phyloP scores from a whole-genome alignment of 2,113 vertebrate species.

The Dascyllus trimaculatus region DNA sequence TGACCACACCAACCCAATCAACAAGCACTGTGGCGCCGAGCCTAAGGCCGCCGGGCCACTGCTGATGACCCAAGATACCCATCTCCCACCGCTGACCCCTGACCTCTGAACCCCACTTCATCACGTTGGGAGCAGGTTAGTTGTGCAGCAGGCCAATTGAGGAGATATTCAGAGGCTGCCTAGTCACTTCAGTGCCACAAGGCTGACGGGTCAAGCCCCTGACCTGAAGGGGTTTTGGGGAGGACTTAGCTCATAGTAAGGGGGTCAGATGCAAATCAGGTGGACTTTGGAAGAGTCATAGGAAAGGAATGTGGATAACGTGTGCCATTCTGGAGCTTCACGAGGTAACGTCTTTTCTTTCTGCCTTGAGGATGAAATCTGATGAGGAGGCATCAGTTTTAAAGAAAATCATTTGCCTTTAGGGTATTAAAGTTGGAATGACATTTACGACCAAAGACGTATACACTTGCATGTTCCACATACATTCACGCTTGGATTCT shows the following conservation, averaged over 20 bases:
- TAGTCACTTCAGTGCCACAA: slow-evolving; percentile 55
- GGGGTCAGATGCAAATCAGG: slow-evolving; percentile 64
- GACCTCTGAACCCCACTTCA: slow-evolving; percentile 75
- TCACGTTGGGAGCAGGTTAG: slow-evolving; percentile 65
- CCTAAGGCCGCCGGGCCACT: slow-evolving; percentile 44
- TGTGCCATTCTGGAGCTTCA: slow-evolving; percentile 36
- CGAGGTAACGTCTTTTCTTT: slow-evolving; percentile 15
- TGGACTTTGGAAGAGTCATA: slow-evolving; percentile 31
- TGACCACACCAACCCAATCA: slow-evolving; percentile 70
- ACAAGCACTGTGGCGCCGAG: slow-evolving; percentile 68
- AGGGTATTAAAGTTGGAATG: not conserved
- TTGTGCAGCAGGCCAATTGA: slow-evolving; percentile 60
- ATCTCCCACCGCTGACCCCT: slow-evolving; percentile 57
- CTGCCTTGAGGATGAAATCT: slow-evolving; percentile 9
- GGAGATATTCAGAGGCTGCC: slow-evolving; percentile 43
- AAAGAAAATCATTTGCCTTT: not conserved
- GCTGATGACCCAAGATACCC: slow-evolving; percentile 81
- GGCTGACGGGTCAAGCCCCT: slow-evolving; percentile 56
- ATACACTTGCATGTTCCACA: not conserved
- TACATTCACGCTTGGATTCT: not conserved
- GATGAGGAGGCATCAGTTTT: slow-evolving; percentile 23
- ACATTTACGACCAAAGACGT: not conserved
- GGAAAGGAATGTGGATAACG: slow-evolving; percentile 53
- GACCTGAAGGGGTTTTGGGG: slow-evolving; percentile 54
- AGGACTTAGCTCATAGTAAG: slow-evolving; percentile 34